Conservation (phyloP, 2,888 invertebrate species). For the Zygaena filipendulae region DNA sequence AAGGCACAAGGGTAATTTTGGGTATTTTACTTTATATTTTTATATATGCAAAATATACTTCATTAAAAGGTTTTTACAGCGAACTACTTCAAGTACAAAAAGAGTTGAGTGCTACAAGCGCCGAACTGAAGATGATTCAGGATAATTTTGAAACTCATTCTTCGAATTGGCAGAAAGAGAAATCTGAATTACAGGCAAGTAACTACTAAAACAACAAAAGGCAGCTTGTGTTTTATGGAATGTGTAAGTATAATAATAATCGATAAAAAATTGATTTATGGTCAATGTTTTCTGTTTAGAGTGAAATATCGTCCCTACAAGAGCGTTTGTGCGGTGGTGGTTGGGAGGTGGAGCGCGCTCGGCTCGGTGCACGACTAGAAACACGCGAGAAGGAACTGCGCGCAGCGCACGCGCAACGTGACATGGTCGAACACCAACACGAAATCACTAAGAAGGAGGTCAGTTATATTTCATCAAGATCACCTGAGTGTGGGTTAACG, state of each 20-base stretch:
- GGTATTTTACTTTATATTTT: conserved; percentile 3
- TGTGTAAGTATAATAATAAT: too few relatives aligned
- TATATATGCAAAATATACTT: not conserved
- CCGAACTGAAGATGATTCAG: conserved; percentile 73
- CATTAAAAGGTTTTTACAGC: conserved; percentile 37
- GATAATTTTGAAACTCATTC: conserved; percentile 74
- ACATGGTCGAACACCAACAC: conserved; percentile 79
- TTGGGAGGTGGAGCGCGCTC: conserved; percentile 74
- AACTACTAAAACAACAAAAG: too few relatives aligned
- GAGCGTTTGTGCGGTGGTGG: conserved; percentile 63
- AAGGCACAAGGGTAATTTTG: conserved; percentile 73
- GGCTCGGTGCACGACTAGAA: conserved; percentile 75
- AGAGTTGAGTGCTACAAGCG: conserved; percentile 70
- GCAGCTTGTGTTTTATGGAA: not conserved
- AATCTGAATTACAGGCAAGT: conserved; percentile 72
- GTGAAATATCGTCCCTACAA: conserved; percentile 51
- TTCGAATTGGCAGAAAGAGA: conserved; percentile 79
- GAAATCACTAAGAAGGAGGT: conserved; percentile 72
- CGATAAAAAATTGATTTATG: too few relatives aligned
- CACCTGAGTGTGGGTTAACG: too few relatives aligned
- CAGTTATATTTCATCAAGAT: conserved; percentile 3
- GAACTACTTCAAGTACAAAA: conserved; percentile 71
- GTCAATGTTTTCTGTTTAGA: too few relatives aligned
- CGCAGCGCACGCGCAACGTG: conserved; percentile 79
- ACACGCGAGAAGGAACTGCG: conserved; percentile 80